Percentiles rank a stretch among this genome's conserved stretches.
phyloP scores from a whole-genome alignment of 2,113 vertebrate genomes.

The Psittacula cyanocephala region DNA sequence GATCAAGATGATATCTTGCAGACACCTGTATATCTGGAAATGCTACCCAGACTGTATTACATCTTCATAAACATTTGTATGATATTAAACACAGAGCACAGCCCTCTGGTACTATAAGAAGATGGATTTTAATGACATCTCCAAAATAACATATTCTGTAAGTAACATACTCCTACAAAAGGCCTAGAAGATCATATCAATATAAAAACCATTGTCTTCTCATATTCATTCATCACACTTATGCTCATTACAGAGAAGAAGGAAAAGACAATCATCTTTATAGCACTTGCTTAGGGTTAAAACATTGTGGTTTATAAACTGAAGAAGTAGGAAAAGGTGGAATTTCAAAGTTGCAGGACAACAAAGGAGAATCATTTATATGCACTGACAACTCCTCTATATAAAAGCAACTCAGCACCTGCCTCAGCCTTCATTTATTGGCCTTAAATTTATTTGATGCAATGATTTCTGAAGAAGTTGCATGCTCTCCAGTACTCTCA shows the following conservation, averaged over 20 bases:
- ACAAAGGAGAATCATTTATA: not conserved
- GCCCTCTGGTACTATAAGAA: not conserved
- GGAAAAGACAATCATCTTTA: not conserved
- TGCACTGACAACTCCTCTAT: not conserved
- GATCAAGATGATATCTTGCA: not conserved
- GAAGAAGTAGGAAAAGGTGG: not conserved
- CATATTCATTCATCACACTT: not conserved
- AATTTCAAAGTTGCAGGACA: not conserved
- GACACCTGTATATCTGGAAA: not conserved
- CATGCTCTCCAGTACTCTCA: not conserved
- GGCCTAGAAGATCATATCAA: not conserved
- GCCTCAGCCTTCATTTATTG: not conserved
- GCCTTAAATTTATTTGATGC: not conserved
- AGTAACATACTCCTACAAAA: not conserved
- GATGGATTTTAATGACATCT: not conserved
- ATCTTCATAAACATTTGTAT: not conserved
- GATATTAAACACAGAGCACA: not conserved
- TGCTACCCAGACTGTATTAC: not conserved
- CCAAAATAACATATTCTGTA: not conserved
- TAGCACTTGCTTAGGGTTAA: not conserved
- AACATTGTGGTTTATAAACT: not conserved
- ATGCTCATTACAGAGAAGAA: not conserved
- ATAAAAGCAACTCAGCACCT: not conserved
- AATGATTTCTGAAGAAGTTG: not conserved
- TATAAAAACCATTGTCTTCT: not conserved